Evolutionary conservation across 2,888 invertebrate species (phyloP), one percentile per base, ranked within the genome.

Genomic region (Drosophila borborema): DNA sequence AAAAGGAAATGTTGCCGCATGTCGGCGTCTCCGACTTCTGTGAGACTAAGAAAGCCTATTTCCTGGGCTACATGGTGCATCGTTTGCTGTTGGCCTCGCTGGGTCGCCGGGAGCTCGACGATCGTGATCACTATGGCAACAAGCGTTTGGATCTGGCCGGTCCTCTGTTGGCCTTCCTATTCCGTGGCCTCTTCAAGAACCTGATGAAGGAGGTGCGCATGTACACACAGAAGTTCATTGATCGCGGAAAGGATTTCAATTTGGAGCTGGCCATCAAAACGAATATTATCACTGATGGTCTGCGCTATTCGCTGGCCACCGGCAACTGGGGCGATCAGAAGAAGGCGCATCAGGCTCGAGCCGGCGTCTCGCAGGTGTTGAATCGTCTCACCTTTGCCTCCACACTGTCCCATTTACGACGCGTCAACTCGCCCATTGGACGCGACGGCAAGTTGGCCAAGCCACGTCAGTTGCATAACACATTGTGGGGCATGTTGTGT

Each of bases 261-360:
- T 94, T 99, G 81, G 99, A 99, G 92, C 69, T 93, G 73, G 93
- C 93, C 45, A 98, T 99, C 63, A 99, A 99, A 94, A 99, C 99
- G 0, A 97, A 99, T 92, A 98, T 99, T 64, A 99, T 99, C 72
- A 99, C 99, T 1, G 99, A 99, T 92, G 99, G 99, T 38, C 94
- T 99, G 64, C 95, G 99, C 84, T 99, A 99, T 92, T 99, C 99
- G 0, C 94, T 99, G 86, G 99, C 99, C 82, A 99, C 99, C 40
- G 99, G 99, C 43, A 99, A 99, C 93, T 99, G 99, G 99, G 99
- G 99, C 55, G 99, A 99, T 93, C 99, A 99, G 94, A 99, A 99
- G 93, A 99, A 99, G 93, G 99, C 99, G 65, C 99, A 99, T 95
- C 98, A 99, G 94, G 99, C 93, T 3, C 90, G 93, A 68, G 93